These are phyloP conservation scores for Channallabes apus DNA, from an alignment of 2,797 vertebrate genomes.

Conservation along the genomic window DNA sequence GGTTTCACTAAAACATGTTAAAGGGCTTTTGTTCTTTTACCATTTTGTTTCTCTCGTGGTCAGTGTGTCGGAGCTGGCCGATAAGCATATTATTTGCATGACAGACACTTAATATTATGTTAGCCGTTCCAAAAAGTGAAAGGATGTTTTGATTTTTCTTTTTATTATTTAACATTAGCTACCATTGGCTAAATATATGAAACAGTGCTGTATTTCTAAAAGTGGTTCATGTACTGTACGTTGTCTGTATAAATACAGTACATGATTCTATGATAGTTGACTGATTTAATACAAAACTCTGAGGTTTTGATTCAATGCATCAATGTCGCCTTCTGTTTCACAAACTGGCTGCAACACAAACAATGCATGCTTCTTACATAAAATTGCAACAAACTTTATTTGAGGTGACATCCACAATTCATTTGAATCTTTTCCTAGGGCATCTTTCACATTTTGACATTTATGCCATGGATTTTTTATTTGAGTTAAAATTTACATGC, in stretches of 20 bases:
- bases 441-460: slow-evolving; percentile 41
- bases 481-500: slow-evolving; percentile 41
- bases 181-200: neutral
- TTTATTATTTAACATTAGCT: too few species aligned
- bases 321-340: neutral
- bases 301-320: neutral
- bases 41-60: too few species aligned
- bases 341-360: slow-evolving; percentile 5
- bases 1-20: too few species aligned
- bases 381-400: slow-evolving; percentile 41
- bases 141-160: too few species aligned
- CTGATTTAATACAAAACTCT: slow-evolving; percentile 8
- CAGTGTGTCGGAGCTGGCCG: too few species aligned
- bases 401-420: slow-evolving; percentile 31
- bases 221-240: slow-evolving; percentile 45
- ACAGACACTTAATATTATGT: too few species aligned
- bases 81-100: too few species aligned
- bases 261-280: neutral
- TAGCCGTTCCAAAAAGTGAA: too few species aligned
- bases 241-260: slow-evolving; percentile 44
- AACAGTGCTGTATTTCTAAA: slow-evolving; percentile 11
- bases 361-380: slow-evolving; percentile 13
- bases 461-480: slow-evolving; percentile 44
- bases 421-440: slow-evolving; percentile 13
- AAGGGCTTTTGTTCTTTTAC: too few species aligned